Percentiles rank a stretch among this genome's conserved stretches.
Conservation (phyloP, 2,113 vertebrate genomes). For the Zosterops lateralis region DNA sequence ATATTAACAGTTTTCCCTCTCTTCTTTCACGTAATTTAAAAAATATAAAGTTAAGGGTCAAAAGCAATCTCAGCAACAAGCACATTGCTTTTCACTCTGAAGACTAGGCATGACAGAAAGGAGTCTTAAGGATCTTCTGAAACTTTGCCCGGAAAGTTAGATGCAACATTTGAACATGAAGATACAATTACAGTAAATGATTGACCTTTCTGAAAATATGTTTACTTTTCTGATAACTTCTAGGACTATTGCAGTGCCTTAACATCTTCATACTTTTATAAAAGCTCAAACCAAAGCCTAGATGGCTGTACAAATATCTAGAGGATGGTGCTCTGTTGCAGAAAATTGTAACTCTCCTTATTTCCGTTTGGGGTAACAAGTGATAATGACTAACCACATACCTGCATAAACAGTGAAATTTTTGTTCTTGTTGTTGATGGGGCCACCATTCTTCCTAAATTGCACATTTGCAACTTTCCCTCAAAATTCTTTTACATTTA, state of each 20-base stretch:
- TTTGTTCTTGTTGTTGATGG: neutral
- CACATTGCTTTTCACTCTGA: neutral
- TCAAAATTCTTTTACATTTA: neutral
- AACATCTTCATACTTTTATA: neutral
- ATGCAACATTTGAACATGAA: neutral
- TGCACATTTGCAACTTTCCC: neutral
- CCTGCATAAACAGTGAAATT: neutral
- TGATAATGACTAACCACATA: neutral
- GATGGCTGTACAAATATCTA: neutral
- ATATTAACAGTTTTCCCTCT: neutral
- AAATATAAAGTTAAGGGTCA: neutral
- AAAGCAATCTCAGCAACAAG: neutral
- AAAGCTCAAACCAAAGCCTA: neutral
- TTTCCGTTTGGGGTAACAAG: neutral
- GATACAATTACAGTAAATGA: neutral
- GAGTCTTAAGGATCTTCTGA: neutral
- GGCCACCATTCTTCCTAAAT: neutral
- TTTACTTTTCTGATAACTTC: neutral
- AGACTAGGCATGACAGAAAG: neutral
- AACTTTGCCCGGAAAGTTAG: neutral
- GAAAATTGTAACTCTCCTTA: neutral
- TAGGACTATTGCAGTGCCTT: neutral
- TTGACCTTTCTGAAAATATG: neutral
- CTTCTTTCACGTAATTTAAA: neutral
- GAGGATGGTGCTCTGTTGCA: neutral